Evolutionary conservation across 2,888 invertebrate genomes (phyloP), one percentile per base, ranked within the genome.

Genomic region (Hyles lineata): DNA sequence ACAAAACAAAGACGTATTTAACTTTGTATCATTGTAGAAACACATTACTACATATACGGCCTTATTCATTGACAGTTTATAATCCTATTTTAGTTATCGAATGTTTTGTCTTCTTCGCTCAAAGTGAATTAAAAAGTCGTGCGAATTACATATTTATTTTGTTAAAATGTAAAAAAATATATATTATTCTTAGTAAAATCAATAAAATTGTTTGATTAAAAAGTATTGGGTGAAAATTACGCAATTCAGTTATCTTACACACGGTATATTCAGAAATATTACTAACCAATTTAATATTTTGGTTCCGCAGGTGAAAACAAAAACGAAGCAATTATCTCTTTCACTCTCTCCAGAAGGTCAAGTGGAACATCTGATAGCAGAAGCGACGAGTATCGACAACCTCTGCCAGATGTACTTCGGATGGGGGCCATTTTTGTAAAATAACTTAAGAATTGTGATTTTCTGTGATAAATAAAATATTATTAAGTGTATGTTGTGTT

Each of bases 401-500:
- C 95, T 99, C 19, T 97, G 98, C 80, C 97, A 98, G 90, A 99
- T 99, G 99, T 99, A 98, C 86, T 96, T 98, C 72, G 99, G 99
- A 11, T 99, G 99, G 99, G 98, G 98, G 59, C 96, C 99, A 2
- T 99, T 96, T 87, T 89, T 98, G 81, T 98, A 91, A 95, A 70
- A 55, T 6, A 15, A 43, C 2, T 11, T 2, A 43, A 1, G 7
- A 6, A n/a, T 6, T 0, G n/a, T 55, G 1, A 6, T 55, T 55
- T n/a, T n/a, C 55, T 55, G 55, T 55, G 55, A 55, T 55, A 55
- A 55, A 55, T 55, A 55, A 55, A 55, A n/a, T 55, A 55, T 55
- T 55, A n/a, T 55, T 43, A 55, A 55, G 55, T 55, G 55, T 19
- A 55, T 7, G 8, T 55, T 55, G 55, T 7, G 55, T 55, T 55